Base-by-base conservation (phyloP, 2,888 invertebrate species). In the Tinea semifulvella region DNA sequence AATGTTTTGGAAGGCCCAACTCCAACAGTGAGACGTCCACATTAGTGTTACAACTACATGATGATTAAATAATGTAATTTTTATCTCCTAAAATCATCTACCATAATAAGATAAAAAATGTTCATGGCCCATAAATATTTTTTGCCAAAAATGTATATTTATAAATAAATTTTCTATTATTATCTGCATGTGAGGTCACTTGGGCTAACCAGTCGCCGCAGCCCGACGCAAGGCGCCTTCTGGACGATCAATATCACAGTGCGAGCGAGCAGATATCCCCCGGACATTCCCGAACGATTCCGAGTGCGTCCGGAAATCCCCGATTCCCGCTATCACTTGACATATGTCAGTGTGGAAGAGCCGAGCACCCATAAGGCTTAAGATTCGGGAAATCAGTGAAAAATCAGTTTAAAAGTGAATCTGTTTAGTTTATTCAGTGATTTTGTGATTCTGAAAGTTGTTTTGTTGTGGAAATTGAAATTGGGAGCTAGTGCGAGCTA, bases 311-410 rank as follows among this genome's bases (percentile, higher is more conserved):
- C 56, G 59, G 27, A 38, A 13, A 44, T 2, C 5, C 22, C 26
- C 48, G 48, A 48, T 14, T 43, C 47, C 52, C 57, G 57, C 66
- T 61, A 61, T 11, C 68, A 68, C 67, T 68, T 75, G 77, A 69
- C 75, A 77, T 68, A 63, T 75, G 79, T 76, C 80, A 77, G 56
- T 65, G 74, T 59, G 67, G 31, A 31, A 13, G 31, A 13, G 31
- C 13, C 70, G 60, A 67, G 65, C 18, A 71, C 69, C 67, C 68
- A 69, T 69, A 75, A 69, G 70, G 65, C 64, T 60, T 61, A 73
- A 70, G 74, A 76, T 75, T 60, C 61, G 54, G 64, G 14, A 26
- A 38, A 31, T 14, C 26, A n/a, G 31, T 31, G 31, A 31, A 22
- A 22, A 31, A 13, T 14, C 31, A 31, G 11, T 31, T 7, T n/a